A percentile compares a stretch with the other conserved stretches of the same genome.
Evolutionary conservation across 2,797 vertebrate species (phyloP).

Genomic region (Myiothlypis chrysogaster): DNA sequence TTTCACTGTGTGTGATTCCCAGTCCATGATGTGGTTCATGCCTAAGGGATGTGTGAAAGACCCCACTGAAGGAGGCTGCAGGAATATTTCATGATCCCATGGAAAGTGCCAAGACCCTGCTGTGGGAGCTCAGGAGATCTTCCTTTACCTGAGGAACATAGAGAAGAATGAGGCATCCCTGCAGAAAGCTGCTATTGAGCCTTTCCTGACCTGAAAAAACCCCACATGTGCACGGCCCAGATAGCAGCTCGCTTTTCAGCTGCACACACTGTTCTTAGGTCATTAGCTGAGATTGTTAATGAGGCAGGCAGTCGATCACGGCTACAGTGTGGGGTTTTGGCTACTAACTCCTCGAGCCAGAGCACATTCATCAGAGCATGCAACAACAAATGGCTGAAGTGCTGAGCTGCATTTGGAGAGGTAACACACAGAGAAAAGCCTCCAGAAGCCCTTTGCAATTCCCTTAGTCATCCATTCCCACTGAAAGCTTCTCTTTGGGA

Average conservation of each 20-base stretch:
- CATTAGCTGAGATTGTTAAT: not conserved
- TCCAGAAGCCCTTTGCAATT: constrained; percentile 22
- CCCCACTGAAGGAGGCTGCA: not conserved
- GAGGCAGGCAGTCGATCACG: accelerated
- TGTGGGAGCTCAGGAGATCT: not conserved
- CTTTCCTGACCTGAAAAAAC: not conserved
- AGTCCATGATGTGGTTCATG: accelerated
- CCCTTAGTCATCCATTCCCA: constrained; percentile 60
- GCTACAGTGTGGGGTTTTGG: not conserved
- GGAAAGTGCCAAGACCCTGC: not conserved
- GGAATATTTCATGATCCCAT: not conserved
- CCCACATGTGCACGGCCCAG: not conserved
- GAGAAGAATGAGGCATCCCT: not conserved
- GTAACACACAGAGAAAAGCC: constrained; percentile 13
- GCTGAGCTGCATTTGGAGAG: constrained; percentile 23
- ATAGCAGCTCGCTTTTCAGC: not conserved
- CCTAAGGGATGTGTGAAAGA: not conserved
- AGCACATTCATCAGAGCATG: not conserved
- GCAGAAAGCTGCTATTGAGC: not conserved
- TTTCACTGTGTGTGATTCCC: not conserved
- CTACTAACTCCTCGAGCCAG: not conserved
- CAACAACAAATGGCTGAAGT: not conserved
- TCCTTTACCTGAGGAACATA: not conserved
- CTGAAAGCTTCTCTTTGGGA: constrained; percentile 36
- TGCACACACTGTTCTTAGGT: not conserved